Percentiles rank a stretch among this genome's conserved stretches.
Conservation (phyloP, 1,140 invertebrate genomes). For the Caligus rogercresseyi region DNA sequence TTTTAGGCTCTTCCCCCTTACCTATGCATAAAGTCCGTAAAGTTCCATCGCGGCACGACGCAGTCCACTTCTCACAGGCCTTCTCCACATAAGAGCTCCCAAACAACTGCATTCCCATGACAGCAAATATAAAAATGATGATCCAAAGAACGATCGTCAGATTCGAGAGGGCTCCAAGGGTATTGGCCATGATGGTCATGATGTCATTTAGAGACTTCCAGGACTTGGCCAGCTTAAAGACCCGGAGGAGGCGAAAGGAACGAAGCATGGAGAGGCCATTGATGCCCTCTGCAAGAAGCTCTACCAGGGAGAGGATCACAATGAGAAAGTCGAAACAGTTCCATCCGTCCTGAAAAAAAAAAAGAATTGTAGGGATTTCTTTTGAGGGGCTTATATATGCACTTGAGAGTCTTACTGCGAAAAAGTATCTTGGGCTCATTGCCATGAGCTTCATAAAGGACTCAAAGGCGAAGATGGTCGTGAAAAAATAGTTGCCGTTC, state of each 20-base stretch:
- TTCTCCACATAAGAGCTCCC: constrained; percentile 70
- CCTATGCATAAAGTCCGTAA: constrained; percentile 79
- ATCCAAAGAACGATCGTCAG: constrained; percentile 88
- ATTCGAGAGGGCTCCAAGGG: constrained; percentile 89
- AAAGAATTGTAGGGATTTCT: not conserved
- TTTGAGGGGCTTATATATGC: not conserved
- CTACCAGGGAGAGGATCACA: constrained; percentile 76
- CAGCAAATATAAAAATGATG: constrained; percentile 95
- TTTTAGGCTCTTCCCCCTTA: constrained; percentile 41
- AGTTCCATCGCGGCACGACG: constrained; percentile 71
- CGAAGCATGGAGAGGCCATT: constrained; percentile 85
- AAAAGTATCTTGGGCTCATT: constrained; percentile 20
- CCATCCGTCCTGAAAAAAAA: constrained; percentile 73
- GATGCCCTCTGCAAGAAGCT: constrained; percentile 74
- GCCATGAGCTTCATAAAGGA: constrained; percentile 17
- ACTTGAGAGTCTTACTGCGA: constrained; percentile 9
- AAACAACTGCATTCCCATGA: constrained; percentile 95
- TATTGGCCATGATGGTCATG: constrained; percentile 92
- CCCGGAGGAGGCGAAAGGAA: constrained; percentile 93
- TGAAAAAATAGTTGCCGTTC: constrained; percentile 20
- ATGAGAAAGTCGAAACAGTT: constrained; percentile 97
- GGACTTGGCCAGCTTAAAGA: constrained; percentile 95
- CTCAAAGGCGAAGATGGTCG: constrained; percentile 16
- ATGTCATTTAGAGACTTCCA: constrained; percentile 94
- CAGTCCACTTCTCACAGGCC: constrained; percentile 23